Evolutionary conservation across 2,888 invertebrate species (phyloP).

Genomic region (Aphodius granarius): DNA sequence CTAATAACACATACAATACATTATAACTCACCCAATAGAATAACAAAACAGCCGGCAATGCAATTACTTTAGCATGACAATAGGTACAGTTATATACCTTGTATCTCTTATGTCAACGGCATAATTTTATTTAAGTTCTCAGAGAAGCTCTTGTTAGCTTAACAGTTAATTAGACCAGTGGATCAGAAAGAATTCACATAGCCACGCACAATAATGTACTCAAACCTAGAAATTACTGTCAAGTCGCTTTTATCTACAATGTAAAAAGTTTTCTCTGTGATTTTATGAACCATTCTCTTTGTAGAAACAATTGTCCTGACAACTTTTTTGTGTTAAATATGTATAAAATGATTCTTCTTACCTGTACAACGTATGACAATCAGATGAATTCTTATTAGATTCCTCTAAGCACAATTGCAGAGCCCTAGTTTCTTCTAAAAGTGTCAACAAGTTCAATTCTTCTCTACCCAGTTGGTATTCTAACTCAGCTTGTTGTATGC

Average conservation of each 20-base stretch:
- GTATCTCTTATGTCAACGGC: neutral
- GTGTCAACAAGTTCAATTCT: slow-evolving; percentile 81
- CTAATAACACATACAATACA: too few species aligned
- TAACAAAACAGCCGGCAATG: neutral
- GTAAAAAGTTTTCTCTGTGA: neutral
- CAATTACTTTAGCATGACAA: neutral
- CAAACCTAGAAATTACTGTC: neutral
- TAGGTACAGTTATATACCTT: neutral
- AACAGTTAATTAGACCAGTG: too few species aligned
- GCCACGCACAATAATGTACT: neutral
- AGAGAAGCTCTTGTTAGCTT: too few species aligned
- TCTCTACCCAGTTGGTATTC: slow-evolving; percentile 88
- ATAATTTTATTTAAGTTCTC: neutral
- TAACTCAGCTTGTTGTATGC: slow-evolving; percentile 88
- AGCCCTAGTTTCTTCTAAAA: slow-evolving; percentile 81
- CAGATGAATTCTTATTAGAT: slow-evolving; percentile 50
- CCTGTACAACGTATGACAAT: slow-evolving; percentile 53
- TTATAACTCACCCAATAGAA: neutral
- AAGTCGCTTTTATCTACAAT: neutral
- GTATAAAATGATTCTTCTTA: slow-evolving; percentile 29
- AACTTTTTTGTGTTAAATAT: neutral
- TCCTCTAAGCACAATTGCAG: slow-evolving; percentile 79
- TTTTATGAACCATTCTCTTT: neutral
- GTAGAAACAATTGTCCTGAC: neutral
- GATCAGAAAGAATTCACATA: too few species aligned